phyloP scores from a whole-genome alignment of 2,113 vertebrate species.

The Progne subis region DNA sequence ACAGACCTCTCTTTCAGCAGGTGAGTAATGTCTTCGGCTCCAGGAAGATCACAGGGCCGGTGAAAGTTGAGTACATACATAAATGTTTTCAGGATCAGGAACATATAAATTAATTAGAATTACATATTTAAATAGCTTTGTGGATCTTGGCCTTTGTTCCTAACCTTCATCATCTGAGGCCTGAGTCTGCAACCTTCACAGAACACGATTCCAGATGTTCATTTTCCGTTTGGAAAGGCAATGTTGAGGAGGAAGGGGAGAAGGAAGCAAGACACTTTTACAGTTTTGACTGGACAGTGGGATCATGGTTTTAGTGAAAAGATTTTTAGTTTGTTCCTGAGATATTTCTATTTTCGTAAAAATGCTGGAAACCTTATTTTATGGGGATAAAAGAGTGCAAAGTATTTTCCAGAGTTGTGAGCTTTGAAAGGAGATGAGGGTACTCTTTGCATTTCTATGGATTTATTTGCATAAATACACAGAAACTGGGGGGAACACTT shows the following conservation, averaged over 20 bases:
- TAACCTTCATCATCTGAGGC: not conserved
- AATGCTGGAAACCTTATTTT: not conserved
- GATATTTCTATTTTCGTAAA: not conserved
- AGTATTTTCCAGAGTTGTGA: not conserved
- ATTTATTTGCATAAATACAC: slow-evolving; percentile 10
- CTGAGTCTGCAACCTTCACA: not conserved
- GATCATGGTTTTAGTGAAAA: not conserved
- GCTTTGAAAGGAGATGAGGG: not conserved
- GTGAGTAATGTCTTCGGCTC: not conserved
- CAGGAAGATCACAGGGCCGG: not conserved
- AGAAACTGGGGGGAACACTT: not conserved
- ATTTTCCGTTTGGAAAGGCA: not conserved
- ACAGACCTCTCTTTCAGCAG: not conserved
- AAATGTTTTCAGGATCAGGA: not conserved
- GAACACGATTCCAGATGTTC: not conserved
- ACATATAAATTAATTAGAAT: slow-evolving; percentile 49
- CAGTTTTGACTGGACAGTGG: not conserved
- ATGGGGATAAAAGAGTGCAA: not conserved
- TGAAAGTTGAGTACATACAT: slow-evolving; percentile 3
- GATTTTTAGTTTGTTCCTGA: not conserved
- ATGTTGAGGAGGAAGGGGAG: not conserved
- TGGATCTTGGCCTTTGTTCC: slow-evolving; percentile 48
- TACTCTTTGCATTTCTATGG: not conserved
- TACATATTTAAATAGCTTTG: not conserved
- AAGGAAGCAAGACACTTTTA: not conserved